Percentiles rank a stretch among this genome's conserved stretches.
These are phyloP conservation scores for Vireo altiloquus DNA, from an alignment of 2,113 vertebrate species.

Conservation along the genomic window DNA sequence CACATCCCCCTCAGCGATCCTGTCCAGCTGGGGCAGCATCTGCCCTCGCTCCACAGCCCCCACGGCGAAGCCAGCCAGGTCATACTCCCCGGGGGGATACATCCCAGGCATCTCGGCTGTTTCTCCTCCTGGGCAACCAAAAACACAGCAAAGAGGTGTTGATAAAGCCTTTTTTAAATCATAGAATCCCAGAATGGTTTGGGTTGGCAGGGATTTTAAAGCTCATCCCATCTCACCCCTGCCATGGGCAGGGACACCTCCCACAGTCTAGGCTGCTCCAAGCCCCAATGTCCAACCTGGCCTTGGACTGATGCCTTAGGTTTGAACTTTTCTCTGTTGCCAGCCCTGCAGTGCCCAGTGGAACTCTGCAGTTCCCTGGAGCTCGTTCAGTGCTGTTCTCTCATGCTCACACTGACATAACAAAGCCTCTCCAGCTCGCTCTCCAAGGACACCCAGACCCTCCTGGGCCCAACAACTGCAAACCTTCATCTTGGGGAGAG, in stretches of 20 bases:
- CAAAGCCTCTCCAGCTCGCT: no score
- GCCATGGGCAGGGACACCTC: background rate
- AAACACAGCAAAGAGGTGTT: background rate
- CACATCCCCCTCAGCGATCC: constrained; percentile 80
- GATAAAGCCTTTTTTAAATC: background rate
- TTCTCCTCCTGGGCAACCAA: constrained; percentile 82
- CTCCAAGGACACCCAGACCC: no score
- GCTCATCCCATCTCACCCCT: background rate
- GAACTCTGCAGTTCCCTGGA: no score
- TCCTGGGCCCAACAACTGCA: no score
- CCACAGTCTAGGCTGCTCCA: background rate
- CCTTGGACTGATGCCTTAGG: background rate
- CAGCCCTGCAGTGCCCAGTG: no score
- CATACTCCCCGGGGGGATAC: constrained; percentile 87
- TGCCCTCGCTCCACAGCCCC: constrained; percentile 86
- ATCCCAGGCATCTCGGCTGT: constrained; percentile 95
- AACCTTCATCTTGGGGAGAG: no score
- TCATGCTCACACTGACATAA: no score
- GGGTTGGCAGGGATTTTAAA: background rate
- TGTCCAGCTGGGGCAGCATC: constrained; percentile 82
- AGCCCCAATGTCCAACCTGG: rapidly evolving
- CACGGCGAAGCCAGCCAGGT: constrained; percentile 92
- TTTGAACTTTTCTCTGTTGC: no score
- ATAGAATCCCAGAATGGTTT: background rate
- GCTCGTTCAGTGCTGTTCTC: no score